A percentile compares a stretch with the other conserved stretches of the same genome.
These are phyloP conservation scores for Pterocles burchelli DNA, from an alignment of 2,113 vertebrate species.

Conservation along the genomic window DNA sequence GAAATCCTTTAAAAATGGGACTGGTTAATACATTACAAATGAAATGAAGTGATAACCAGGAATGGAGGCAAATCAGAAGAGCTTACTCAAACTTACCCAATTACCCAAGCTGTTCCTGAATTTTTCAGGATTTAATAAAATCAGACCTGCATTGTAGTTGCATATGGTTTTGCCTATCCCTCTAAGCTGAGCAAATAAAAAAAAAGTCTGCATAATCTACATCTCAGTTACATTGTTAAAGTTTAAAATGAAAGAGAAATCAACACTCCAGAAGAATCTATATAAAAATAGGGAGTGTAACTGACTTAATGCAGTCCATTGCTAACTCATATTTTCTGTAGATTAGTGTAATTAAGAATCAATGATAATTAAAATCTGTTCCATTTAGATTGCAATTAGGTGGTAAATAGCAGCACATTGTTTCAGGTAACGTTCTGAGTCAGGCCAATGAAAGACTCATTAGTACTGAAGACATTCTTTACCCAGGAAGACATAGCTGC, in stretches of 20 bases:
- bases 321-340: neutral
- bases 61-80: neutral
- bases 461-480: neutral
- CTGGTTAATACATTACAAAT: neutral
- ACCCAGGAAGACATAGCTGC: neutral
- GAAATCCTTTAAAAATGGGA: neutral
- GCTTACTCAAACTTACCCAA: neutral
- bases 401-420: neutral
- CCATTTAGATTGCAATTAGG: neutral
- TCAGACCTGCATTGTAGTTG: neutral
- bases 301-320: neutral
- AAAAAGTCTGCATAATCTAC: neutral
- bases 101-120: neutral
- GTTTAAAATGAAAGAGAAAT: neutral
- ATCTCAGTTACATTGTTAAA: neutral
- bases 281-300: neutral
- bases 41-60: neutral
- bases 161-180: neutral
- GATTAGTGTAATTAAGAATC: neutral
- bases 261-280: neutral
- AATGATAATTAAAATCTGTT: neutral
- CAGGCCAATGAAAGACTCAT: neutral
- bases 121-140: neutral
- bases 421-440: slow-evolving; percentile 8
- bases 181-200: neutral